These are phyloP conservation scores for Pammene aurita DNA, from an alignment of 2,888 invertebrate species.

Conservation along the genomic window DNA sequence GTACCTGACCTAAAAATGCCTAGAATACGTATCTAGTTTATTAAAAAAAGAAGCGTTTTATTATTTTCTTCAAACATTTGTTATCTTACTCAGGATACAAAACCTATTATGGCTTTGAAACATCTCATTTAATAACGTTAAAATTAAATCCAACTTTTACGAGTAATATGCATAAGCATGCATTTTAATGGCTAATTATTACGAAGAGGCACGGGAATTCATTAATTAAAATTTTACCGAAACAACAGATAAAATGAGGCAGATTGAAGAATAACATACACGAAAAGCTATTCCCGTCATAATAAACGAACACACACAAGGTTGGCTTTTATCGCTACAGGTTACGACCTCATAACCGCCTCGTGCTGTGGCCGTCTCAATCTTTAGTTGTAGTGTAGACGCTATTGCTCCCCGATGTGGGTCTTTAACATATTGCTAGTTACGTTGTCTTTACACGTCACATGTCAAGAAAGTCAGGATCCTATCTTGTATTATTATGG, in stretches of 20 bases:
- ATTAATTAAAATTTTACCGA: not conserved
- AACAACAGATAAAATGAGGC: not conserved
- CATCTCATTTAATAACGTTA: no score
- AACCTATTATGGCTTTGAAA: no score
- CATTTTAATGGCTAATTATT: not conserved
- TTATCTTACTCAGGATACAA: no score
- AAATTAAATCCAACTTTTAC: no score
- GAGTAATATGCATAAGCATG: no score
- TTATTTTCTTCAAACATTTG: no score
- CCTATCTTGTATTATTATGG: constrained; percentile 72
- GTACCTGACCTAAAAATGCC: no score
- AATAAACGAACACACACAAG: constrained; percentile 46
- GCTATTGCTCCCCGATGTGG: constrained; percentile 54
- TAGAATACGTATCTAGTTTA: no score
- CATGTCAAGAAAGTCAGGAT: constrained; percentile 56
- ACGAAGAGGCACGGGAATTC: not conserved
- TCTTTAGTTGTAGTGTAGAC: constrained; percentile 10
- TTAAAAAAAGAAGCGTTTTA: no score
- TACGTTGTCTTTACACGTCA: constrained; percentile 46
- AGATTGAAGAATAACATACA: not conserved
- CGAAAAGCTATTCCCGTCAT: constrained; percentile 9
- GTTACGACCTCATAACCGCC: constrained; percentile 49
- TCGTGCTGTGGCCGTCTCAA: not conserved
- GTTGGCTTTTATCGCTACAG: constrained; percentile 68
- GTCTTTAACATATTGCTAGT: constrained; percentile 53